These are phyloP conservation scores for Brachyrhaphis roseni DNA, from an alignment of 2,797 vertebrate genomes.

Conservation along the genomic window DNA sequence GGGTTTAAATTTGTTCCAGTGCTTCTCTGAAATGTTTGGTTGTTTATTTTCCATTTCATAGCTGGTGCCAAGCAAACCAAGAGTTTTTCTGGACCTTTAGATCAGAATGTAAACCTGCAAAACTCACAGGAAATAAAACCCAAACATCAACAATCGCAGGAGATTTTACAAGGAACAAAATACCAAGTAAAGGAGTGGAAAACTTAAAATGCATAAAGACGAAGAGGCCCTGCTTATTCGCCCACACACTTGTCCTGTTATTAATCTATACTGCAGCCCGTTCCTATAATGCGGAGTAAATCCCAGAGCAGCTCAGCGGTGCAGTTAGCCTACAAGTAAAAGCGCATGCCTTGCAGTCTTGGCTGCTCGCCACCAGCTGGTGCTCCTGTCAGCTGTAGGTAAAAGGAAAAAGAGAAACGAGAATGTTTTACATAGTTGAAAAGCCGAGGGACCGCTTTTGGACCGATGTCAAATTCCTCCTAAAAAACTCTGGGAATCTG, in stretches of 20 bases:
- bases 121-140: neutral
- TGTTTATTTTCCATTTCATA: constrained; percentile 22
- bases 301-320: constrained; percentile 65
- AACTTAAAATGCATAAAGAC: constrained; percentile 35
- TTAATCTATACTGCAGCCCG: constrained; percentile 70
- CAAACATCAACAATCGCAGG: constrained; percentile 22
- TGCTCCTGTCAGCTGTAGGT: constrained; percentile 77
- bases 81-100: neutral
- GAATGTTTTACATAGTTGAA: constrained; percentile 67
- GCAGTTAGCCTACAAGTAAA: constrained; percentile 70
- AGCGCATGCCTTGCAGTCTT: constrained; percentile 77
- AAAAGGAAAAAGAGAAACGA: constrained; percentile 49
- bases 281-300: constrained; percentile 70
- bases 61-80: neutral
- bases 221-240: constrained; percentile 38
- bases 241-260: constrained; percentile 71
- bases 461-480: constrained; percentile 66
- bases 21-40: constrained; percentile 7
- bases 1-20: neutral
- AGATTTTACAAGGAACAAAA: constrained; percentile 30
- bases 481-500: constrained; percentile 54
- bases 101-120: constrained; percentile 17
- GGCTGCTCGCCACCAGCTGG: constrained; percentile 76
- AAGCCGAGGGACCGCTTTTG: constrained; percentile 72
- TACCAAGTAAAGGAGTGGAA: constrained; percentile 18